These are phyloP conservation scores for Microcebus tavaratra DNA, from an alignment of 2,113 vertebrate genomes.

Conservation along the genomic window DNA sequence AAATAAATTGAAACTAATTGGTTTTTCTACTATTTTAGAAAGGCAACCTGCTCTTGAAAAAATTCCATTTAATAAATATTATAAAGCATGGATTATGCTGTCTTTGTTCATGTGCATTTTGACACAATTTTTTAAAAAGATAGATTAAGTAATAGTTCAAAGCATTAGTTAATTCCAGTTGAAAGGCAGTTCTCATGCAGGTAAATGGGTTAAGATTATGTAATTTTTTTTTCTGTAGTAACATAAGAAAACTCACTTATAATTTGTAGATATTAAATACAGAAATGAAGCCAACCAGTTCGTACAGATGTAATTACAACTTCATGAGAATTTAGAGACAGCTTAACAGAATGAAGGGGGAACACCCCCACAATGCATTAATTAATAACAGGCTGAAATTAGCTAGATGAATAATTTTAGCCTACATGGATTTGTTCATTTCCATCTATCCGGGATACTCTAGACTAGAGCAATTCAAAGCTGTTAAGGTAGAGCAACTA, in stretches of 20 bases:
- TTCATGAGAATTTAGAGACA: not conserved
- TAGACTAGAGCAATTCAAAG: not conserved
- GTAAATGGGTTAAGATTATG: not conserved
- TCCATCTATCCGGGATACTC: not conserved
- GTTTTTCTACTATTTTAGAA: not conserved
- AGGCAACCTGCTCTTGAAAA: not conserved
- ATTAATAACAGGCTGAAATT: not conserved
- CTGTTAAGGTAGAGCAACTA: not conserved
- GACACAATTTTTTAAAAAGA: not conserved
- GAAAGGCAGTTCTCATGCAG: not conserved
- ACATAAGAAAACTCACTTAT: not conserved
- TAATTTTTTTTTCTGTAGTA: not conserved
- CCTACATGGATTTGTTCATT: not conserved
- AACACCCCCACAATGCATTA: not conserved
- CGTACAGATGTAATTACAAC: not conserved
- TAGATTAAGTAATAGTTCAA: not conserved
- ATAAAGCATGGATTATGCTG: not conserved
- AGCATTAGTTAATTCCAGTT: not conserved
- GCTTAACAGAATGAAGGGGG: not conserved
- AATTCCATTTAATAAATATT: not conserved
- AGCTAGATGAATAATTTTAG: not conserved
- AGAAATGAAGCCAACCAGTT: not conserved
- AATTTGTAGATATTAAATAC: not conserved
- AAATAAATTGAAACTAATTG: conserved; percentile 3
- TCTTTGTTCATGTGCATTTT: not conserved